Conservation (phyloP, 2,888 invertebrate genomes). For the Caenorhabditis panamensis region DNA sequence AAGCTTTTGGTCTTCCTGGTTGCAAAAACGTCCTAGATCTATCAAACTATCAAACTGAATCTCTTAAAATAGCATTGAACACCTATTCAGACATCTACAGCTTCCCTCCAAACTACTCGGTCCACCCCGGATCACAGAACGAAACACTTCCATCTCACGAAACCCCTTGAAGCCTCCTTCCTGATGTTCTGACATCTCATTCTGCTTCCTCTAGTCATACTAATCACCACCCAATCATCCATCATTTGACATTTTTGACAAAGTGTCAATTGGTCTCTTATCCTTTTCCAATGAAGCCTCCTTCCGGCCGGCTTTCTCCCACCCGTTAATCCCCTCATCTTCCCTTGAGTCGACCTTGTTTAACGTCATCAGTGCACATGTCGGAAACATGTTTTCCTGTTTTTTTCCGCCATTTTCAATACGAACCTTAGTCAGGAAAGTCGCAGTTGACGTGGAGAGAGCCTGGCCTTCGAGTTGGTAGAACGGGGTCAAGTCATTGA, state of each 20-base stretch:
- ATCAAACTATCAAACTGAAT: too few relatives aligned
- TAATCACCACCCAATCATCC: slow-evolving; percentile 8
- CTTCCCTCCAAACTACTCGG: too few relatives aligned
- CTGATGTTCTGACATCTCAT: background rate
- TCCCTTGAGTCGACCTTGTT: background rate
- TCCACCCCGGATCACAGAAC: too few relatives aligned
- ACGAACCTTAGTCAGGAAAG: slow-evolving; percentile 77
- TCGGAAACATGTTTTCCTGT: background rate
- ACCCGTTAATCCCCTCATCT: slow-evolving; percentile 37
- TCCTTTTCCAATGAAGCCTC: slow-evolving; percentile 36
- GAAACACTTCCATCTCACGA: too few relatives aligned
- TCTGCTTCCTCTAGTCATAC: background rate
- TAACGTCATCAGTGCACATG: background rate
- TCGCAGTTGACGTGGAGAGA: slow-evolving; percentile 73
- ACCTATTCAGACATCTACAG: too few relatives aligned
- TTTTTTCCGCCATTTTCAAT: too few relatives aligned
- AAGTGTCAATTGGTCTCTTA: slow-evolving; percentile 1
- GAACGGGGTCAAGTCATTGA: slow-evolving; percentile 77
- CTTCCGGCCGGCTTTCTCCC: slow-evolving; percentile 12
- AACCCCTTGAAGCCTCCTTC: background rate
- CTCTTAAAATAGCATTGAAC: too few relatives aligned
- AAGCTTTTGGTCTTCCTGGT: too few relatives aligned
- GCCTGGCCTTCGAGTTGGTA: slow-evolving; percentile 76
- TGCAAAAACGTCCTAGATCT: too few relatives aligned
- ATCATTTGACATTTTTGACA: slow-evolving; percentile 21